Percentiles rank a stretch among this genome's conserved stretches.
Conservation (phyloP, 2,797 vertebrate species). For the Petrocephalus schoutedeni region DNA sequence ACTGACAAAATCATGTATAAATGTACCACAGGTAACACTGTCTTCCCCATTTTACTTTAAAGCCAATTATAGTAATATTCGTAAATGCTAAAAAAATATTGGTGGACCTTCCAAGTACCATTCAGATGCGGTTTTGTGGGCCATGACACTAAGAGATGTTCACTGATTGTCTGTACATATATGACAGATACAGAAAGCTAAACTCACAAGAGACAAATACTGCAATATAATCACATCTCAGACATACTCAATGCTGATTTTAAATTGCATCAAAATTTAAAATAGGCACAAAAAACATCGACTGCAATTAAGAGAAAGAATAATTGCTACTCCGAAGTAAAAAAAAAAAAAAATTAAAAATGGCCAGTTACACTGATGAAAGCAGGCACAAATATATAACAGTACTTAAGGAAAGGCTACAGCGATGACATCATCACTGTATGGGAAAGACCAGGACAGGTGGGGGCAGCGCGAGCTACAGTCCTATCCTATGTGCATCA, state of each 20-base stretch:
- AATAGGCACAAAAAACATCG: constrained; percentile 49
- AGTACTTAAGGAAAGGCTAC: constrained; percentile 44
- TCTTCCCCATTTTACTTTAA: neutral
- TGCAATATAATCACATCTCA: constrained; percentile 31
- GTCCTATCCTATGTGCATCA: neutral
- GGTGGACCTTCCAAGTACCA: neutral
- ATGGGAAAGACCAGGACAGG: neutral
- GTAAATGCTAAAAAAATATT: constrained; percentile 20
- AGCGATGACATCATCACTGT: constrained; percentile 21
- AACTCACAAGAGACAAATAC: constrained; percentile 37
- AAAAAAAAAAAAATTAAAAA: constrained; percentile 39
- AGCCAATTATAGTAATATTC: neutral
- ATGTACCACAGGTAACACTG: neutral
- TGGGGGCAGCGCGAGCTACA: neutral
- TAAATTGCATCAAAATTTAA: constrained; percentile 44
- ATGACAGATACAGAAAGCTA: constrained; percentile 44
- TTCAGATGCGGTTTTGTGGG: constrained; percentile 44
- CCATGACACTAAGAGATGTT: constrained; percentile 23
- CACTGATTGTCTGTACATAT: constrained; percentile 55
- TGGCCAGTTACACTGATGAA: constrained; percentile 53
- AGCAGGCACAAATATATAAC: constrained; percentile 47
- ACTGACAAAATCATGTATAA: neutral
- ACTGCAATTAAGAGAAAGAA: constrained; percentile 54
- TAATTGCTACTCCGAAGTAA: constrained; percentile 44
- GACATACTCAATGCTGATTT: constrained; percentile 40